Evolutionary conservation across 2,888 invertebrate species (phyloP).

Genomic region (Macropis europaea): DNA sequence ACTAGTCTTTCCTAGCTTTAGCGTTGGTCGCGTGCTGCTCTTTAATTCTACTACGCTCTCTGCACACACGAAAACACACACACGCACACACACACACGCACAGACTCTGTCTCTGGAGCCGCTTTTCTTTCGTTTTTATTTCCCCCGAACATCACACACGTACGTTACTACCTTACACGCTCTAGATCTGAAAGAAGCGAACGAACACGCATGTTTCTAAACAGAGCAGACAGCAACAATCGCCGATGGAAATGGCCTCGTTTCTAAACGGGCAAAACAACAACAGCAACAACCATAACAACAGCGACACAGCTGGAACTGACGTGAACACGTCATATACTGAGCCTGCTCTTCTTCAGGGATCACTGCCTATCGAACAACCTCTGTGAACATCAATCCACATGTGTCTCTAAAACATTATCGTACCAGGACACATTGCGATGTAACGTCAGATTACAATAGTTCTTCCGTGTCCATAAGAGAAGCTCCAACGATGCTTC

Average conservation of each 20-base stretch:
- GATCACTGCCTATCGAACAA: conserved; percentile 72
- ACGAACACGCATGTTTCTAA: conserved; percentile 80
- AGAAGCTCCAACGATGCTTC: conserved; percentile 15
- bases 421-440: not conserved
- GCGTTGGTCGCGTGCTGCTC: conserved; percentile 60
- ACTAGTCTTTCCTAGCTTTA: conserved; percentile 63
- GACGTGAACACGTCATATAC: conserved; percentile 62
- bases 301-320: conserved; percentile 67
- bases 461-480: not conserved
- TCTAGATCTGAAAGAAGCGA: conserved; percentile 79
- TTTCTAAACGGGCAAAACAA: conserved; percentile 79
- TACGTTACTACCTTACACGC: conserved; percentile 75
- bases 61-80: no score
- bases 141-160: conserved; percentile 72
- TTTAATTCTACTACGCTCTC: conserved; percentile 62
- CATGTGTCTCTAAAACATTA: not conserved
- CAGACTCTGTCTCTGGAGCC: conserved; percentile 57
- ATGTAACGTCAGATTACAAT: not conserved
- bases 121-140: conserved; percentile 65
- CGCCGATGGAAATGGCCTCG: conserved; percentile 79
- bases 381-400: conserved; percentile 60
- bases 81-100: no score
- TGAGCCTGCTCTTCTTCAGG: conserved; percentile 65
- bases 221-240: conserved; percentile 79
- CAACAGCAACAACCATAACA: conserved; percentile 75